Conservation (phyloP, 2,797 vertebrate species). For the Pipistrellus pygmaeus region DNA sequence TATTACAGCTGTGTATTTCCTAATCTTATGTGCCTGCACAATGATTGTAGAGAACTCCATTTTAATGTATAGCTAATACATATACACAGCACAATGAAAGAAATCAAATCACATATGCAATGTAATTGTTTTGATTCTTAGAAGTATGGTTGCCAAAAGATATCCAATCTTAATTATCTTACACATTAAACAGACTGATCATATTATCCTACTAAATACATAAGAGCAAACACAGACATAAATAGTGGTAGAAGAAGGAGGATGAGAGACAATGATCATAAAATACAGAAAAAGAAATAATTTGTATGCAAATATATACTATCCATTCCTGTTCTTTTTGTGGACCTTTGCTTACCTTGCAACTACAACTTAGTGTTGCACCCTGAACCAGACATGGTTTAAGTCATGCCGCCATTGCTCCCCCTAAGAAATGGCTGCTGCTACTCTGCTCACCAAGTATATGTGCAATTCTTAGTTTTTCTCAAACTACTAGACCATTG, state of each 20-base stretch:
- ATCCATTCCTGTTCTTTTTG: not conserved
- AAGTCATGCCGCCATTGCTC: not conserved
- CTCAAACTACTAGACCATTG: not conserved
- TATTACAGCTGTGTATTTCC: conserved; percentile 74
- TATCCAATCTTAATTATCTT: not conserved
- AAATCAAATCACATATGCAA: conserved; percentile 59
- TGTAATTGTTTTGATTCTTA: conserved; percentile 70
- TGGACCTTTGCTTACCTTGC: not conserved
- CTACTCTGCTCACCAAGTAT: not conserved
- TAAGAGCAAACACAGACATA: not conserved
- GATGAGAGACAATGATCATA: not conserved
- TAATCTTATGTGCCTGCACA: conserved; percentile 74
- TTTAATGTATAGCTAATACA: conserved; percentile 50
- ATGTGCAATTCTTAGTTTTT: not conserved
- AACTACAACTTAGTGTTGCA: not conserved
- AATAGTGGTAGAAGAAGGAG: not conserved
- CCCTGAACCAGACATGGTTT: not conserved
- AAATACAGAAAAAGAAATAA: not conserved
- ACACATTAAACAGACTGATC: not conserved
- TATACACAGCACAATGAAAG: not conserved
- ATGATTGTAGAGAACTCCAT: conserved; percentile 63
- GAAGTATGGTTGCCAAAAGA: not conserved
- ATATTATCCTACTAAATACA: not conserved
- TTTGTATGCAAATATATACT: not conserved
- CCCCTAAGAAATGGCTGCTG: not conserved